phyloP scores from a whole-genome alignment of 53 echinoderm and acorn worm species.

The Echinarachnius parma region DNA sequence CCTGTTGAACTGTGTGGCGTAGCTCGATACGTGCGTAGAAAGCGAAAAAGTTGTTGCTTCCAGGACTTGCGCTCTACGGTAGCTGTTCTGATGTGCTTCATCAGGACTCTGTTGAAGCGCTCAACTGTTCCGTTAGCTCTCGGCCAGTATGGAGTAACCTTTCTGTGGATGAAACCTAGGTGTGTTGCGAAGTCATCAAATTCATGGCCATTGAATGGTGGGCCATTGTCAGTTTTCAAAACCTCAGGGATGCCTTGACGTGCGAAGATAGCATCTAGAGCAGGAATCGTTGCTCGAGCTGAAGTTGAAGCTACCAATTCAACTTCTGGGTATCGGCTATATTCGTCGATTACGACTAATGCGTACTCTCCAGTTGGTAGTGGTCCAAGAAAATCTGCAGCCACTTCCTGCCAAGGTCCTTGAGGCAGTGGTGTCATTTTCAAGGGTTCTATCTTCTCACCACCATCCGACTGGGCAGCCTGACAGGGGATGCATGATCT shows the following conservation, averaged over 20 bases:
- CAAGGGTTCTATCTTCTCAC: slow-evolving; percentile 33
- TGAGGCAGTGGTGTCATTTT: slow-evolving; percentile 30
- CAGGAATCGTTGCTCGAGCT: slow-evolving; percentile 47
- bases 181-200: slow-evolving; percentile 28
- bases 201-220: slow-evolving; percentile 48
- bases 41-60: slow-evolving; percentile 41
- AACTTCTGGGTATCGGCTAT: slow-evolving; percentile 32
- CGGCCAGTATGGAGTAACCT: slow-evolving; percentile 42
- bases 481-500: slow-evolving; percentile 31
- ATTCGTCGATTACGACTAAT: slow-evolving; percentile 24
- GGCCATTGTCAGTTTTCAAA: slow-evolving; percentile 57
- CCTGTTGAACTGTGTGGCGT: slow-evolving; percentile 52
- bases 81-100: slow-evolving; percentile 22
- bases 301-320: slow-evolving; percentile 36
- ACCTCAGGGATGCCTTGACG: slow-evolving; percentile 44
- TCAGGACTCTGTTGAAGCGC: slow-evolving; percentile 38
- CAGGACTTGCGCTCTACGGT: slow-evolving; percentile 20
- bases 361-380: slow-evolving; percentile 30
- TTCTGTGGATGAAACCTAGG: slow-evolving; percentile 35
- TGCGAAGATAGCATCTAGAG: slow-evolving; percentile 46
- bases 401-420: slow-evolving; percentile 36
- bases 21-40: slow-evolving; percentile 21
- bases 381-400: slow-evolving; percentile 51
- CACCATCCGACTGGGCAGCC: slow-evolving; percentile 17
- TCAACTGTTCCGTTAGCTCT: slow-evolving; percentile 48